A percentile compares a stretch with the other conserved stretches of the same genome.
Evolutionary conservation across 2,888 invertebrate genomes (phyloP).

Genomic region (Cerastis rubricosa): DNA sequence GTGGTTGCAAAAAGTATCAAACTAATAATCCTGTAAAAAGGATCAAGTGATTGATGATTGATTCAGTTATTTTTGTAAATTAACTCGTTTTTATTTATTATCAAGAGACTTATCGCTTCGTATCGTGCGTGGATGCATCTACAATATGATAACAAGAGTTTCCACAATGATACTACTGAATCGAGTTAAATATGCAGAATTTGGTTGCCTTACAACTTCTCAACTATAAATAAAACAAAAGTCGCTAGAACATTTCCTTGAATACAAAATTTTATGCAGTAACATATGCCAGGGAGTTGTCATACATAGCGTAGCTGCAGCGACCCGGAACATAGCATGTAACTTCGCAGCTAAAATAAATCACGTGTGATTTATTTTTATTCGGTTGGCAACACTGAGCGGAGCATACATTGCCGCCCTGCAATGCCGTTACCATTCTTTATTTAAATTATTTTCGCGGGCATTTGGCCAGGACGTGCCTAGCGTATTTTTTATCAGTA

Average conservation of each 20-base stretch:
- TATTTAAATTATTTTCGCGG: constrained; percentile 81
- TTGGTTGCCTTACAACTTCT: constrained; percentile 20
- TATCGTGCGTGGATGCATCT: neutral
- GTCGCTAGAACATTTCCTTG: constrained; percentile 59
- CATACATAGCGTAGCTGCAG: constrained; percentile 76
- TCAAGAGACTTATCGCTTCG: neutral
- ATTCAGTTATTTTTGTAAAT: too few species aligned
- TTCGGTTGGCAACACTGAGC: constrained; percentile 85
- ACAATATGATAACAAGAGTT: neutral
- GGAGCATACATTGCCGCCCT: constrained; percentile 74
- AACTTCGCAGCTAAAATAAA: constrained; percentile 84
- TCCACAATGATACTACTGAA: neutral
- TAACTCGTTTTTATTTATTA: too few species aligned
- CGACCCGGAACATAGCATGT: constrained; percentile 76
- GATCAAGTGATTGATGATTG: too few species aligned
- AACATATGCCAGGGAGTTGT: constrained; percentile 71
- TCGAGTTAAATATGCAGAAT: constrained; percentile 31
- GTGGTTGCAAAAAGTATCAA: neutral
- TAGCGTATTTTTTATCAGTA: constrained; percentile 61
- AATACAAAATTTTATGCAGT: constrained; percentile 72
- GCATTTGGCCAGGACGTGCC: constrained; percentile 66
- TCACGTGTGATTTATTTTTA: constrained; percentile 90
- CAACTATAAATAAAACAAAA: constrained; percentile 59
- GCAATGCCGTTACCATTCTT: constrained; percentile 79
- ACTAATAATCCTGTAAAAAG: neutral